Evolutionary conservation across 2,113 vertebrate genomes (phyloP).

Genomic region (Myrmecophaga tridactyla): DNA sequence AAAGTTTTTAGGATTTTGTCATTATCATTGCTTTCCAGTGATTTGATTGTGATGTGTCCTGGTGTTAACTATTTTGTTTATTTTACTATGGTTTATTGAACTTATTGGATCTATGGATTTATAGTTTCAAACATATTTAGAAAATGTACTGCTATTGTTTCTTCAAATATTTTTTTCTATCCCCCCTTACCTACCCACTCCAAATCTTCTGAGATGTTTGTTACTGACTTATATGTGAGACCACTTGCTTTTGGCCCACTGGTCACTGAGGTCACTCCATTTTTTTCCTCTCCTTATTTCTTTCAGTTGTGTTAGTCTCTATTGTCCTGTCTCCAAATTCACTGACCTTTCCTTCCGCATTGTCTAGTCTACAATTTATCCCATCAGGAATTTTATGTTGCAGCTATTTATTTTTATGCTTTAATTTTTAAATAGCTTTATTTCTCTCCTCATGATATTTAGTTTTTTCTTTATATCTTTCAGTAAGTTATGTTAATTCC

Average conservation of each 20-base stretch:
- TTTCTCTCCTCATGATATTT: background rate
- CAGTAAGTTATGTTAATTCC: background rate
- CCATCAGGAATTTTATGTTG: background rate
- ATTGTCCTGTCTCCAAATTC: background rate
- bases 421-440: background rate
- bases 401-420: background rate
- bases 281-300: background rate
- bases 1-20: too few species aligned
- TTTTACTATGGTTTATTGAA: background rate
- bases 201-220: background rate
- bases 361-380: background rate
- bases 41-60: background rate
- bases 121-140: background rate
- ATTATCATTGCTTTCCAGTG: too few species aligned
- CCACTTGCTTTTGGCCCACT: background rate
- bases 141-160: background rate
- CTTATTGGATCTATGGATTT: background rate
- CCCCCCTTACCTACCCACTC: background rate
- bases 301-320: background rate
- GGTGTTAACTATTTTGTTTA: background rate
- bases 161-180: too few species aligned
- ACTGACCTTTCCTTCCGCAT: background rate
- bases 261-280: background rate
- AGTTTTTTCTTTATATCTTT: background rate
- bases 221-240: background rate